Base-by-base conservation (phyloP, 2,113 vertebrate genomes). In the Bothrops jararaca region DNA sequence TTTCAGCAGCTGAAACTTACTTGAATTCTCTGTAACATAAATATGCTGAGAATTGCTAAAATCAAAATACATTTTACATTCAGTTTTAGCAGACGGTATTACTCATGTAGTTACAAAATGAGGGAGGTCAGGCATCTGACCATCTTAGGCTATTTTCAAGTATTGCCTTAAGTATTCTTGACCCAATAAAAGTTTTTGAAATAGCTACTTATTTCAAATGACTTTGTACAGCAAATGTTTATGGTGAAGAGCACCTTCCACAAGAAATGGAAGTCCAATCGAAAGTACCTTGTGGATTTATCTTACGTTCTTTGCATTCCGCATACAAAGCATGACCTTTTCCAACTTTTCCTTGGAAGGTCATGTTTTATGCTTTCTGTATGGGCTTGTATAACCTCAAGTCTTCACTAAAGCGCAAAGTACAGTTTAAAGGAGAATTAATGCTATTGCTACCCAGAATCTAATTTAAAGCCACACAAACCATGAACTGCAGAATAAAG, bases 361-460 rank as follows among this genome's bases (percentile, higher is more conserved):
- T 97, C 93, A 50, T 10, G 1, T 97, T 97, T 98, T 95, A 95
- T 89, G 94, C 96, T 97, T 95, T 94, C 95, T 93, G 0, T 95
- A 96, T 94, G 95, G 97, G 94, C 97, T 97, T 97, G 91, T 91
- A 56, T 96, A 96, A 97, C 96, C 96, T 97, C 95, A 97, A 96
- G 96, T 94, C 96, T 96, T 60, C 1, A 5, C 92, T 94, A 93
- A 94, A 94, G 93, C 91, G 93, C 91, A 91, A 97, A 96, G 96
- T 91, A 93, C 45, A 90, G 91, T 93, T 96, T 94, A 85, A 93
- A 60, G 54, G 92, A 93, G 94, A 92, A 96, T 92, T 88, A 95
- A 95, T 91, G 64, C 93, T 90, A 86, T 91, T 93, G 89, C 86
- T 90, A 64, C 74, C 91, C 53, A 45, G 52, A 15, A 95, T 93